Evolutionary conservation across 1,140 invertebrate genomes (phyloP), one percentile per base, ranked within the genome.

Genomic region (Aphis gossypii): DNA sequence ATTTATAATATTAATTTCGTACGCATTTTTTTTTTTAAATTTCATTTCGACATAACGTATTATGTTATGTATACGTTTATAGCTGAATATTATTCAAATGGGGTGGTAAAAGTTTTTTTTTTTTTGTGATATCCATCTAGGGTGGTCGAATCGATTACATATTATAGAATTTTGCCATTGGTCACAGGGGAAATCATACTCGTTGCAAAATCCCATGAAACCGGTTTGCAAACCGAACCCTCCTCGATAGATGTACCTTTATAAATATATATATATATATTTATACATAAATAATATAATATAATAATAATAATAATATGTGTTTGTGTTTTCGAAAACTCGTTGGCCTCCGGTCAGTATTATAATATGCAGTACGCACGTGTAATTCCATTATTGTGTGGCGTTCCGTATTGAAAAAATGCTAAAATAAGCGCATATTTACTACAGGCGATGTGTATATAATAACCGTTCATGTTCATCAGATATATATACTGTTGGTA

Each of bases 191-290:
- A 88, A 88, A 86, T 76, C 1, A n/a, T 51, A 51, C n/a, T 46
- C 38, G 90, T 92, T 92, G 68, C 90, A 92, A 82, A 92, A 92
- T 92, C 90, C 60, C 90, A 82, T 20, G 60, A 48, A 92, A 92
- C 90, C 90, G 90, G 90, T 92, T 92, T 82, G 20, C 30, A 35
- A 35, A 44, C 60, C 48, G 30, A 51, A 88, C 60, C 60, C 60
- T 48, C 23, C 20, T 92, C 60, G 44, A 6, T 25, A 44, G 35
- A 46, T 82, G 41, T 76, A 44, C 18, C 25, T 68, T n/a, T n/a
- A n/a, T 68, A 60, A 25, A 8, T 30, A 30, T 7, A 38, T 23
- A 83, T 6, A 46, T 5, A 35, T 18, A 35, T 82, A 35, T 23
- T n/a, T n/a, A n/a, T n/a, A n/a, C n/a, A n/a, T n/a, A n/a, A n/a